Conservation (phyloP, 2,113 vertebrate species). For the Aleadryas rufinucha region DNA sequence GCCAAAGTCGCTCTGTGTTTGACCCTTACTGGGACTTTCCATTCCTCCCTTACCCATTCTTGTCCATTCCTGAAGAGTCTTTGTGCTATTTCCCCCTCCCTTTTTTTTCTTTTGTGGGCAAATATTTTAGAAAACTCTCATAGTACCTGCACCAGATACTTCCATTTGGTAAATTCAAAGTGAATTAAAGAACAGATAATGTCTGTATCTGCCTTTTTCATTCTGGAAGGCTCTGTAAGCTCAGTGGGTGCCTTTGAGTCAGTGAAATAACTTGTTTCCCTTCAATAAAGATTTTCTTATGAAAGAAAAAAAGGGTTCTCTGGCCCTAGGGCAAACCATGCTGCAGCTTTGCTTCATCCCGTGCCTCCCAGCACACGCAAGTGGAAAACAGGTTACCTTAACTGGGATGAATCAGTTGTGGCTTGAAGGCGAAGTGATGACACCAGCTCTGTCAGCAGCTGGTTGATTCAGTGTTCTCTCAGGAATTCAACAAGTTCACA, state of each 20-base stretch:
- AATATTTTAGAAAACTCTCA: neutral
- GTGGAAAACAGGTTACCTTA: neutral
- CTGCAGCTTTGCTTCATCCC: neutral
- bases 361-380: neutral
- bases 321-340: neutral
- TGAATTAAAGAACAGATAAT: neutral
- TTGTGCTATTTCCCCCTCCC: rapidly evolving
- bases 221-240: neutral
- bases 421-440: neutral
- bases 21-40: neutral
- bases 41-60: neutral
- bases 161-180: neutral
- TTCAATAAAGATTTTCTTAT: neutral
- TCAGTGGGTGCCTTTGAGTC: neutral
- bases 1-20: neutral
- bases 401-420: neutral
- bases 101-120: neutral
- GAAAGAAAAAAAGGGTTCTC: neutral
- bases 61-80: neutral
- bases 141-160: neutral
- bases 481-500: neutral
- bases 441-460: slow-evolving; percentile 1
- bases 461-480: neutral
- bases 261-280: neutral
- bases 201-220: neutral